These are phyloP conservation scores for Lepidocyrtoides sp. DNA, from an alignment of 2,888 invertebrate species.

Conservation along the genomic window DNA sequence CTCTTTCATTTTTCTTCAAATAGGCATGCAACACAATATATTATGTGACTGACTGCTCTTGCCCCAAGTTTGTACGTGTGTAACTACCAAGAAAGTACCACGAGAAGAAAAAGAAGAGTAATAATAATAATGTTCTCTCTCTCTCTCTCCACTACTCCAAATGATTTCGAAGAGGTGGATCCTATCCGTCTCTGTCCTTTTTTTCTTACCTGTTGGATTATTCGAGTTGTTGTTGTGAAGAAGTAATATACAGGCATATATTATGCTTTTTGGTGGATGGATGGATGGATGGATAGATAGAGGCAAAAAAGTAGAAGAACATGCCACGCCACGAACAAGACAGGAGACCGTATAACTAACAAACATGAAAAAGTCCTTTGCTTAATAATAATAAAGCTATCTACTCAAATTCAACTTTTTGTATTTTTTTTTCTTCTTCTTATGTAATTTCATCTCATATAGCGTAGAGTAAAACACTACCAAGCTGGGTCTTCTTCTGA, in stretches of 20 bases:
- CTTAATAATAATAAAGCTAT: constrained; percentile 6
- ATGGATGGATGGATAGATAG: constrained; percentile 23
- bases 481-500: no score
- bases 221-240: background rate
- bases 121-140: constrained; percentile 32
- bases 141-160: background rate
- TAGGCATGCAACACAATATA: constrained; percentile 46
- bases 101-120: background rate
- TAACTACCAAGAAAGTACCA: constrained; percentile 21
- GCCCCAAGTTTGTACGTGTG: background rate
- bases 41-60: background rate
- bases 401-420: constrained; percentile 6
- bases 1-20: constrained; percentile 19
- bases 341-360: constrained; percentile 14
- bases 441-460: constrained; percentile 23
- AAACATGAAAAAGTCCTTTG: constrained; percentile 36
- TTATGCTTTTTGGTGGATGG: background rate
- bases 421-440: constrained; percentile 40
- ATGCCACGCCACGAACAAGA: constrained; percentile 28
- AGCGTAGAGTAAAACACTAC: no score
- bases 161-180: constrained; percentile 51
- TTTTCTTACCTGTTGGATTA: constrained; percentile 72
- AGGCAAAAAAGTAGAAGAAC: background rate
- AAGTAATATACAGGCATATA: no score
- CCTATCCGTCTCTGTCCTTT: constrained; percentile 55